phyloP scores from a whole-genome alignment of 2,888 invertebrate species.

The Stomorhina lunata region DNA sequence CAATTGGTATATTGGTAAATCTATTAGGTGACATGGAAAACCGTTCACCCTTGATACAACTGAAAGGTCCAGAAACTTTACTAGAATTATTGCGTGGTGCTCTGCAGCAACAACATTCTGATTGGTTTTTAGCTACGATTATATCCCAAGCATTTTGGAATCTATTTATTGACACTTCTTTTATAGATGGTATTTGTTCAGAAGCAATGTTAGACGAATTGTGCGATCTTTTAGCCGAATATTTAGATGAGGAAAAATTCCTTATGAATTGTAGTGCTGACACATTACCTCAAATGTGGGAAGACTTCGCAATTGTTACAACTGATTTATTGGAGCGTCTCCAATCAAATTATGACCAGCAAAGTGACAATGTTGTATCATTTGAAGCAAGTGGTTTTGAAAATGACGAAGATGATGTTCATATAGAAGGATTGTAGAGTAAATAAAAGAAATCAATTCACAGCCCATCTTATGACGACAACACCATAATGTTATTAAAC shows the following conservation, averaged over 20 bases:
- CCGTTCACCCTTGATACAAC: constrained; percentile 81
- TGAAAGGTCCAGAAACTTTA: constrained; percentile 81
- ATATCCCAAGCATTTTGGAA: constrained; percentile 89
- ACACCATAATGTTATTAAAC: no score
- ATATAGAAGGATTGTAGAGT: constrained; percentile 74
- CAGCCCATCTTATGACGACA: no score
- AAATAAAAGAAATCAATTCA: no score
- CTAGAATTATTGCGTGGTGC: constrained; percentile 82
- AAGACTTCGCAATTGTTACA: constrained; percentile 87
- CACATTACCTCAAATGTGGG: constrained; percentile 82
- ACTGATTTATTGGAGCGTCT: constrained; percentile 85
- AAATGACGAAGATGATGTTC: constrained; percentile 73
- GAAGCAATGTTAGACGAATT: constrained; percentile 82
- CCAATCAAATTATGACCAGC: constrained; percentile 74
- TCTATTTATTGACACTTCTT: constrained; percentile 82
- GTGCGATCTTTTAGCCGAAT: constrained; percentile 81
- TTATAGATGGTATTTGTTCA: constrained; percentile 79
- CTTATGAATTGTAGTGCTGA: constrained; percentile 71
- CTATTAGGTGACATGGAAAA: constrained; percentile 84
- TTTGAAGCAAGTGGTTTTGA: constrained; percentile 67
- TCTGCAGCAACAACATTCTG: constrained; percentile 81
- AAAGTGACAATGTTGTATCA: constrained; percentile 59
- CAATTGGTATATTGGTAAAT: constrained; percentile 91
- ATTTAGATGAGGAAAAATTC: constrained; percentile 83
- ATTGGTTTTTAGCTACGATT: constrained; percentile 86